These are phyloP conservation scores for Paracanthobrama guichenoti DNA, from an alignment of 2,113 vertebrate species.

Conservation along the genomic window DNA sequence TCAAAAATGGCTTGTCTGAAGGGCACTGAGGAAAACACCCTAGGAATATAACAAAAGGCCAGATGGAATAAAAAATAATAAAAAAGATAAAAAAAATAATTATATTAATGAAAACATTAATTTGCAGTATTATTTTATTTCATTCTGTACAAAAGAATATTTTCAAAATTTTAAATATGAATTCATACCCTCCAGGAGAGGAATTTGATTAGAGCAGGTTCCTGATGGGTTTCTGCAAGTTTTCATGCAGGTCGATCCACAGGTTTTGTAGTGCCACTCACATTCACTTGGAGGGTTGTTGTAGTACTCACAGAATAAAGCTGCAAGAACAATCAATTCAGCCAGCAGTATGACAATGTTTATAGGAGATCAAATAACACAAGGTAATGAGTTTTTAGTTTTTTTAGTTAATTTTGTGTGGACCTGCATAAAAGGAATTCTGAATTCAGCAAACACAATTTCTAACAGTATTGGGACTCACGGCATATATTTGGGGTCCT, in stretches of 20 bases:
- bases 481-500: slow-evolving; percentile 88
- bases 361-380: background rate
- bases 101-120: too few relatives aligned
- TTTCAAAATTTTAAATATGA: background rate
- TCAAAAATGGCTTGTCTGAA: slow-evolving; percentile 67
- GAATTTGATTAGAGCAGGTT: slow-evolving; percentile 67
- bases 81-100: too few relatives aligned
- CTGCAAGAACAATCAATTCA: slow-evolving; percentile 55
- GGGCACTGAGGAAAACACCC: slow-evolving; percentile 83
- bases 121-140: background rate
- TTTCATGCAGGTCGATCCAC: slow-evolving; percentile 72
- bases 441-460: background rate
- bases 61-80: too few relatives aligned
- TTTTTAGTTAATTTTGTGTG: background rate
- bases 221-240: slow-evolving; percentile 73
- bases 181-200: slow-evolving; percentile 71
- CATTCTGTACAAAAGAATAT: background rate
- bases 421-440: background rate
- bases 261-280: slow-evolving; percentile 78
- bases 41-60: slow-evolving; percentile 49
- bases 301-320: slow-evolving; percentile 79
- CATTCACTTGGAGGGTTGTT: slow-evolving; percentile 71
- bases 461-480: slow-evolving; percentile 70
- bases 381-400: background rate
- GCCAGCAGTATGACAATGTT: background rate